These are phyloP conservation scores for Semaprochilodus insignis DNA, from an alignment of 2,797 vertebrate genomes.

Conservation along the genomic window DNA sequence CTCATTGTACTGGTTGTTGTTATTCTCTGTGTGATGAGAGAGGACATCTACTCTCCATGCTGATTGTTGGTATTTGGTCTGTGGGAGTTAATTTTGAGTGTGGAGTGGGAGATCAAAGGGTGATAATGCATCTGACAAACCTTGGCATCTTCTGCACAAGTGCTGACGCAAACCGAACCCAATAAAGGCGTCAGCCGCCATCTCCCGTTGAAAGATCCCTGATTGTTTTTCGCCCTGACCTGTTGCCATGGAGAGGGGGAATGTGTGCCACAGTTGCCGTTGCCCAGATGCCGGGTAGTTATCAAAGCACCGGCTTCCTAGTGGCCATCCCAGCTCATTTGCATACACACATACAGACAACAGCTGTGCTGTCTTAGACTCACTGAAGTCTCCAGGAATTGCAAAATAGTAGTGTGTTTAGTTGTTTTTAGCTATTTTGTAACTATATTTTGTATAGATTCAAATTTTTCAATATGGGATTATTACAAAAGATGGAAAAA, in stretches of 20 bases:
- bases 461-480: not conserved
- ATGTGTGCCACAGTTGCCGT: slow-evolving; percentile 7
- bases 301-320: not conserved
- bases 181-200: slow-evolving; percentile 28
- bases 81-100: not conserved
- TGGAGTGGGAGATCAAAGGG: not conserved
- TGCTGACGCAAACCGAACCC: slow-evolving; percentile 20
- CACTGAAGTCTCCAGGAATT: too few species aligned
- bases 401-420: too few species aligned
- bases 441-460: not conserved
- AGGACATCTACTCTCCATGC: not conserved
- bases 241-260: slow-evolving; percentile 34
- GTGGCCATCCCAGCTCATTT: not conserved
- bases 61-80: not conserved
- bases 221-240: slow-evolving; percentile 20
- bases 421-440: not conserved
- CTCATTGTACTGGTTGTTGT: not conserved
- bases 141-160: not conserved
- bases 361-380: not conserved
- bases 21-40: not conserved
- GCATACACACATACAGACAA: not conserved
- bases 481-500: too few species aligned
- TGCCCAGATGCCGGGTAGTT: not conserved
- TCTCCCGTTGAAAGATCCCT: slow-evolving; percentile 30
- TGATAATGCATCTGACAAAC: not conserved